Percentiles rank a stretch among this genome's conserved stretches.
phyloP scores from a whole-genome alignment of 2,797 vertebrate genomes.

The Parotocinclus haroldoi region DNA sequence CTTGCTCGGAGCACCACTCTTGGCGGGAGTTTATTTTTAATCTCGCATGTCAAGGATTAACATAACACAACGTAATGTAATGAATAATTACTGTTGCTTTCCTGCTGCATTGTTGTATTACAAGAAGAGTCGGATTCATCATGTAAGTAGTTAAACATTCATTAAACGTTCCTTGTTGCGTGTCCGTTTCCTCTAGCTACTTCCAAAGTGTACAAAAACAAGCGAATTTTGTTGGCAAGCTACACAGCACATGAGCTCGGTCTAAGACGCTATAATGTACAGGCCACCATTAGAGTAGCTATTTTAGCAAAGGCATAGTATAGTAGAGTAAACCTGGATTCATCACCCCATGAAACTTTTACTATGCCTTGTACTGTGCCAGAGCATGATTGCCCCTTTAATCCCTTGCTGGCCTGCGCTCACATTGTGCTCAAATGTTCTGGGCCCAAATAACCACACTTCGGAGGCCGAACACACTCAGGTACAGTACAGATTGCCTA shows the following conservation, averaged over 20 bases:
- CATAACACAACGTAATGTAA: conserved; percentile 70
- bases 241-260: neutral
- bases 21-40: conserved; percentile 74
- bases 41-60: conserved; percentile 67
- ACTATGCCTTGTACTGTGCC: too few species aligned
- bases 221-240: neutral
- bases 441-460: too few species aligned
- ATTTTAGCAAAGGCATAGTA: neutral
- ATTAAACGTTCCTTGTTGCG: conserved; percentile 53
- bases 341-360: too few species aligned
- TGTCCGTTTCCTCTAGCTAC: conserved; percentile 58
- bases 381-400: too few species aligned
- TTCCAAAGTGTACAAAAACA: conserved; percentile 51
- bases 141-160: conserved; percentile 41
- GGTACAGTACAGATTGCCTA: too few species aligned
- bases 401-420: too few species aligned
- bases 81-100: conserved; percentile 73
- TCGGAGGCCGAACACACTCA: too few species aligned
- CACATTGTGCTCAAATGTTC: too few species aligned
- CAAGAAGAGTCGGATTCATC: conserved; percentile 65
- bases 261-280: too few species aligned
- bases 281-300: neutral
- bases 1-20: conserved; percentile 65
- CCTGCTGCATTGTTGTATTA: conserved; percentile 48
- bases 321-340: too few species aligned